Percentiles rank a stretch among this genome's conserved stretches.
Conservation (phyloP, 2,888 invertebrate species). For the Cheilosia soror region DNA sequence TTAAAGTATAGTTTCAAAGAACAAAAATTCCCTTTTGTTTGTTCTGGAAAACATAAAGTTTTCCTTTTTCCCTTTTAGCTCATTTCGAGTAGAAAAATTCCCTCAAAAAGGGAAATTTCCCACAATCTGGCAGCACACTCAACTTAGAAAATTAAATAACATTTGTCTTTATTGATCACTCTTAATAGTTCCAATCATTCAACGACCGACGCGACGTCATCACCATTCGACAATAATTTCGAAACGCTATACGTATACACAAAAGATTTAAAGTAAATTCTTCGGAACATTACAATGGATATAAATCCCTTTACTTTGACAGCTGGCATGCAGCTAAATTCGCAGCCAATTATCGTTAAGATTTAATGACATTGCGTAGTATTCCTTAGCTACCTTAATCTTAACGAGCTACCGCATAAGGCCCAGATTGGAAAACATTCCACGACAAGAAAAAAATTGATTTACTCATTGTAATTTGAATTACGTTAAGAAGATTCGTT, state of each 20-base stretch:
- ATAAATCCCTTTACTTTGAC: constrained; percentile 55
- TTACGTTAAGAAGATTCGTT: constrained; percentile 21
- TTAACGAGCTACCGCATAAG: constrained; percentile 32
- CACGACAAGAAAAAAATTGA: constrained; percentile 37
- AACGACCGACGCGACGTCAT: not conserved
- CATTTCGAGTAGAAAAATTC: too few relatives aligned
- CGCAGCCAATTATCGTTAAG: constrained; percentile 60
- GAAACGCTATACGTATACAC: not conserved
- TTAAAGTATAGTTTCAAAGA: too few relatives aligned
- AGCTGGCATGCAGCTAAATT: constrained; percentile 62
- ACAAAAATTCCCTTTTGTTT: too few relatives aligned
- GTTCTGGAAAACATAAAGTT: too few relatives aligned
- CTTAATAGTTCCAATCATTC: not conserved
- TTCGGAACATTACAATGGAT: constrained; percentile 2
- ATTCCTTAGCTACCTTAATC: constrained; percentile 44
- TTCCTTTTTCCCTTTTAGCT: too few relatives aligned
- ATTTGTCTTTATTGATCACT: constrained; percentile 13
- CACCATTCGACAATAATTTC: constrained; percentile 3
- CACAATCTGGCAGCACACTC: too few relatives aligned
- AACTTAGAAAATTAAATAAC: not conserved
- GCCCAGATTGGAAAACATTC: constrained; percentile 53
- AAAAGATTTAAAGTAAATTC: constrained; percentile 18
- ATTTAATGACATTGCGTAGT: constrained; percentile 61
- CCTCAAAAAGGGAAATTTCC: too few relatives aligned
- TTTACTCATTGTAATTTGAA: constrained; percentile 37